Base-by-base conservation (phyloP, 2,888 invertebrate species). In the Steromphala cineraria region DNA sequence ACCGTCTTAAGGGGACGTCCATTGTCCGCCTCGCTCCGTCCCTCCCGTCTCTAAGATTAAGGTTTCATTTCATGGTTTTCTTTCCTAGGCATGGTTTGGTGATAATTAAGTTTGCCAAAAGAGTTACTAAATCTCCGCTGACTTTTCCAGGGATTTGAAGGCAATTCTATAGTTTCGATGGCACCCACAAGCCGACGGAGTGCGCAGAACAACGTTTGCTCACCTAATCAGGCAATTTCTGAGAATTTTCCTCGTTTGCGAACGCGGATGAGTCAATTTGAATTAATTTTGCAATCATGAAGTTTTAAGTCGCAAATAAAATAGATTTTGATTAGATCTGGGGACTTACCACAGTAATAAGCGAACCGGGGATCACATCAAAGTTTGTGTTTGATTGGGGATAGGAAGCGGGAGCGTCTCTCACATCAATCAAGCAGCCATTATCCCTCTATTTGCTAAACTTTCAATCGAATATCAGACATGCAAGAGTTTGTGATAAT, bases 21-120 rank as follows among this genome's bases (percentile, higher is more conserved):
- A 80, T 78, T 80, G 80, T 80, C 31, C 15, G 40, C 21, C 46
- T 52, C 62, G 62, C 21, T 67, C 36, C 19, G 21, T 52, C 24
- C 67, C 75, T 62, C 67, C 46, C 67, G 67, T 55, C 80, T 56
- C 31, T 17, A 46, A 52, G 80, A 80, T 80, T 80, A 75, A 56
- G 75, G 52, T 75, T 80, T 80, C 75, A 80, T 76, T 80, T 80
- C 52, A 53, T 28, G 67, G 67, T 75, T 75, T 75, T 67, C 76
- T 52, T 46, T 76, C 67, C 75, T 46, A 53, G 21, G 40, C 56
- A 75, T 76, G 75, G 36, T 79, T 76, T 52, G 80, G 53, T 31
- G 75, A 75, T 76, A 80, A 80, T 80, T 80, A 80, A 75, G 80
- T 80, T 80, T 80, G 46, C 75, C 75, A 76, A 76, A 67, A 80